Evolutionary conservation across 2,888 invertebrate genomes (phyloP).

Genomic region (Lissonota sp.): DNA sequence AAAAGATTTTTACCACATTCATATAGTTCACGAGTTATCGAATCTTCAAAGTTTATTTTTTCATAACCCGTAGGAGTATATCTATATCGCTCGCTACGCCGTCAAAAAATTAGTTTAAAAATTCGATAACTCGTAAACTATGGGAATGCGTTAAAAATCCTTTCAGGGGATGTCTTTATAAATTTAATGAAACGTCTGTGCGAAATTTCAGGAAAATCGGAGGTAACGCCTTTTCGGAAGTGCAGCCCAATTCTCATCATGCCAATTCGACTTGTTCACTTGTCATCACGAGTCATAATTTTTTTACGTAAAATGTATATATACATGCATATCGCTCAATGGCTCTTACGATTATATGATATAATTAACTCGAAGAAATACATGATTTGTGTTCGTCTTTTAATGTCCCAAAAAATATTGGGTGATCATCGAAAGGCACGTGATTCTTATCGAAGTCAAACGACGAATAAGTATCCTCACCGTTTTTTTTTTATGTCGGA

Average conservation of each 20-base stretch:
- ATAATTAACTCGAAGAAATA: neutral
- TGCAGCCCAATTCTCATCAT: neutral
- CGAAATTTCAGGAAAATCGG: too few species aligned
- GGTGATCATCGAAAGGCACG: constrained; percentile 68
- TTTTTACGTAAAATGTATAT: constrained; percentile 64
- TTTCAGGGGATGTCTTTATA: too few species aligned
- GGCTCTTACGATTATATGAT: constrained; percentile 40
- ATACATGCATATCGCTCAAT: constrained; percentile 49
- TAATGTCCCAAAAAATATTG: constrained; percentile 29
- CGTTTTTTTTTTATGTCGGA: neutral
- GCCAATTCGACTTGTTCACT: constrained; percentile 32
- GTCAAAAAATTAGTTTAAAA: too few species aligned
- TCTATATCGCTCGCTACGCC: too few species aligned
- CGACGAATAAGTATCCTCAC: constrained; percentile 23
- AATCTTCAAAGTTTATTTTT: too few species aligned
- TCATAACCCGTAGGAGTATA: too few species aligned
- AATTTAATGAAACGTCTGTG: too few species aligned
- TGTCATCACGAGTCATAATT: constrained; percentile 18
- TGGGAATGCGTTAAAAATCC: too few species aligned
- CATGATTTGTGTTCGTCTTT: constrained; percentile 17
- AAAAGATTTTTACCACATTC: too few species aligned
- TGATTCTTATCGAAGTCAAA: constrained; percentile 36
- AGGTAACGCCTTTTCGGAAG: too few species aligned
- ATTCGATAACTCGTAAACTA: too few species aligned
- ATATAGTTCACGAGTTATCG: too few species aligned